Conservation (phyloP, 35 echinoderm and acorn worm species). For the Ptychodera flava region DNA sequence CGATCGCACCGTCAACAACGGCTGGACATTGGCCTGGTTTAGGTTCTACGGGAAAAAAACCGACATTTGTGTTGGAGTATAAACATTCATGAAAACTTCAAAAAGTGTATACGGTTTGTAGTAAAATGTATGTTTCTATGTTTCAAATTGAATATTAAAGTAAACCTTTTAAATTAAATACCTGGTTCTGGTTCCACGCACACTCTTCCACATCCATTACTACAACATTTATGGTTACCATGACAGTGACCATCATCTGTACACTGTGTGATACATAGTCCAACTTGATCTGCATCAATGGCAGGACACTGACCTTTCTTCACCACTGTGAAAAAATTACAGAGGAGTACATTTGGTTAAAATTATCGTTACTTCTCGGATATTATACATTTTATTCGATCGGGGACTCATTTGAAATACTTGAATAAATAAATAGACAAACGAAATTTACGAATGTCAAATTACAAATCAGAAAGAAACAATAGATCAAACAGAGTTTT, state of each 20-base stretch:
- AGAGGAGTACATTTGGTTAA: no score
- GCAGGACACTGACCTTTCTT: conserved; percentile 13
- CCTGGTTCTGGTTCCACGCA: conserved; percentile 7
- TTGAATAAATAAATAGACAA: neutral
- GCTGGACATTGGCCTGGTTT: conserved; percentile 52
- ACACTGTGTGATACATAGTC: conserved; percentile 6
- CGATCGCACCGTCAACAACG: neutral
- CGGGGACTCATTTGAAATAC: neutral
- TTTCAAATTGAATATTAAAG: no score
- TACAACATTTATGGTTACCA: neutral
- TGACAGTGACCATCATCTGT: neutral
- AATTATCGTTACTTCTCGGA: no score
- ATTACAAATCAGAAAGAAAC: no score
- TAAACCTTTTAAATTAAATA: no score
- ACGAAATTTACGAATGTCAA: neutral
- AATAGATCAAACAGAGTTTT: no score
- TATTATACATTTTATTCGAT: neutral
- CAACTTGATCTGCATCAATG: neutral
- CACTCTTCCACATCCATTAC: conserved; percentile 12
- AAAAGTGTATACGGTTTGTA: no score
- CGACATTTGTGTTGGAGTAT: no score
- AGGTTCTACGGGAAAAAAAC: neutral
- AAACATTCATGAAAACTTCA: no score
- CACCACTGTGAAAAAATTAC: neutral
- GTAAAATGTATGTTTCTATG: no score